Base-by-base conservation (phyloP, 2,888 invertebrate species). In the Heteropelma amictum region DNA sequence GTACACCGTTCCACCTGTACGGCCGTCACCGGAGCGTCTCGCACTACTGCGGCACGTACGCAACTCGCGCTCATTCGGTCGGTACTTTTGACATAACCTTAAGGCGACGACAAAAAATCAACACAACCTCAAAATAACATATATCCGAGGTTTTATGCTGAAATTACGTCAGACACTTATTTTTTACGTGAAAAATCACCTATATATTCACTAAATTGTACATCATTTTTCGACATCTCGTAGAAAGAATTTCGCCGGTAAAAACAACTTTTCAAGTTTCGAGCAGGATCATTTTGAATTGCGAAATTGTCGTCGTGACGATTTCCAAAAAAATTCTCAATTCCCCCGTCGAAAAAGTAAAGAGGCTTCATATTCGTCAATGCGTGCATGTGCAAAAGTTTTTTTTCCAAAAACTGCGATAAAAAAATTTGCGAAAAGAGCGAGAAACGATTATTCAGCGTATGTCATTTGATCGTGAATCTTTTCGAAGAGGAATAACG, bases 11-110 rank as follows among this genome's bases (percentile, higher is more conserved):
- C 40, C 49, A 60, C 67, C 56, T 58, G 67, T 23, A 47, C 68
- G 60, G 68, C 68, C 68, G 68, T 68, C 58, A 68, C 38, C 68
- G 58, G 58, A 68, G 68, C 68, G 68, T 68, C 68, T 26, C 68
- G 42, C 68, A 40, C 49, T 51, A 51, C 58, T 68, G 45, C 45
- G 65, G 56, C 67, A 56, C 58, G 49, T 60, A 58, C 40, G 45
- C 67, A 60, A 60, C 33, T 21, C 40, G 49, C 58, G 38, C 17
- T 51, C 40, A 28, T 54, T 51, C 68, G 40, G 58, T 68, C 68
- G 68, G 68, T 68, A 65, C 28, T 28, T 54, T 54, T 19, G 21
- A 42, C 65, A 65, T 45, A 54, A 65, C 65, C 65, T 65, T 54
- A 54, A 40, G 54, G 45, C 30, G 23, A 33, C 12, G 17, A 54